These are phyloP conservation scores for Stichopus chloronotus DNA, from an alignment of 35 echinoderm and acorn worm species.

Conservation along the genomic window DNA sequence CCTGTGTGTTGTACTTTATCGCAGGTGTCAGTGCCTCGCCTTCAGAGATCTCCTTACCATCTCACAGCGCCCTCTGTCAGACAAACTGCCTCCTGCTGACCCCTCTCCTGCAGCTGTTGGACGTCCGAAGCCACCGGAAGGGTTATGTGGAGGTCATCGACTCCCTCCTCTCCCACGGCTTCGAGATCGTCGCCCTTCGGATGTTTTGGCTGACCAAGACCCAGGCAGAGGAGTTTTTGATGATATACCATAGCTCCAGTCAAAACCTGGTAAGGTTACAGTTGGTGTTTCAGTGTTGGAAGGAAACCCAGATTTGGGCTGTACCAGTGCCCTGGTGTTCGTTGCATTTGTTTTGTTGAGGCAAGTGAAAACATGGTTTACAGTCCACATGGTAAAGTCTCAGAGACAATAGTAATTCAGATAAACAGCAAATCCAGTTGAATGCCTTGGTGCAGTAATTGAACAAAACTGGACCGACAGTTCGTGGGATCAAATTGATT, in stretches of 20 bases:
- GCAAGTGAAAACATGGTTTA: too few relatives aligned
- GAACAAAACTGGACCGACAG: too few relatives aligned
- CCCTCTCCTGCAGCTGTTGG: conserved; percentile 76
- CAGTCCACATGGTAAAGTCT: neutral
- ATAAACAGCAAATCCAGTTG: too few relatives aligned
- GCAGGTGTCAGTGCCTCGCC: conserved; percentile 81
- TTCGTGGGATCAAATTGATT: too few relatives aligned
- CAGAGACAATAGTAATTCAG: too few relatives aligned
- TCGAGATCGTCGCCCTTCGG: conserved; percentile 77
- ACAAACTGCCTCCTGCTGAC: conserved; percentile 93
- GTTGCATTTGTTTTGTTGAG: neutral
- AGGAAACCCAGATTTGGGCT: neutral
- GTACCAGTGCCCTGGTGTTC: too few relatives aligned
- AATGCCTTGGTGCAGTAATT: too few relatives aligned
- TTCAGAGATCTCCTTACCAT: conserved; percentile 70
- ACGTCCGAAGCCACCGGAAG: conserved; percentile 68
- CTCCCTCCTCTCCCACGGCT: conserved; percentile 62
- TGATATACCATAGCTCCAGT: conserved; percentile 52
- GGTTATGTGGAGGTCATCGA: conserved; percentile 91
- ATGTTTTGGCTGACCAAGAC: conserved; percentile 86
- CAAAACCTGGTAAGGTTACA: conserved; percentile 69
- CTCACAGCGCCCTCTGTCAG: conserved; percentile 94
- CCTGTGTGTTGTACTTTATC: neutral
- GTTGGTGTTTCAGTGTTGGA: neutral
- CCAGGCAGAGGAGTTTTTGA: conserved; percentile 74